Percentiles rank a stretch among this genome's conserved stretches.
phyloP scores from a whole-genome alignment of 2,888 invertebrate species.

The Panorpa germanica region DNA sequence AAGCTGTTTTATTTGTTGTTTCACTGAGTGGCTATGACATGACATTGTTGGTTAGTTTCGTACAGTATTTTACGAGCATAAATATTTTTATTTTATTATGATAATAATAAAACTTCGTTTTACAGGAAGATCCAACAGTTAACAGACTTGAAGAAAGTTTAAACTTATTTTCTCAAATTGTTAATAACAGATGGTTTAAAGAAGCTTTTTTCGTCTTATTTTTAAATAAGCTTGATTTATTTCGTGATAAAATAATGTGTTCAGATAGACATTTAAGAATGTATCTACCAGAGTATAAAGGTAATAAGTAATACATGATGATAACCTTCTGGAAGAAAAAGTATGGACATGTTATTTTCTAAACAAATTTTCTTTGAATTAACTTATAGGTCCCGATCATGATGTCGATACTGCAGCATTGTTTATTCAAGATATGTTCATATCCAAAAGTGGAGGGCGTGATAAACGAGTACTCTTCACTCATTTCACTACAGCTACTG shows the following conservation, averaged over 20 bases:
- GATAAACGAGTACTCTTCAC: conserved; percentile 38
- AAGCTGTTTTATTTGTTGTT: conserved; percentile 40
- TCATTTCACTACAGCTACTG: conserved; percentile 46
- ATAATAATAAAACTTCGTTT: conserved; percentile 9
- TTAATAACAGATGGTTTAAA: conserved; percentile 41
- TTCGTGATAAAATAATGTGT: conserved; percentile 40
- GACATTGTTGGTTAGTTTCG: conserved; percentile 31
- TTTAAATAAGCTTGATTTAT: conserved; percentile 43
- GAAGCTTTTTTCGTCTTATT: conserved; percentile 41
- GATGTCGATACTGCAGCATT: conserved; percentile 41
- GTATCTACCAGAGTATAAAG: conserved; percentile 38
- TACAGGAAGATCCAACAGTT: conserved; percentile 36
- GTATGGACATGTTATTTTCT: conserved; percentile 2
- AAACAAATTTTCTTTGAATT: conserved; percentile 7
- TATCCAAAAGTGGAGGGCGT: conserved; percentile 31
- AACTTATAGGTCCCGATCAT: conserved; percentile 31
- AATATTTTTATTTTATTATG: conserved; percentile 7
- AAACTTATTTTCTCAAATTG: conserved; percentile 40
- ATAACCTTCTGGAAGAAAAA: conserved; percentile 7
- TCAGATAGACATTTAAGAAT: conserved; percentile 37
- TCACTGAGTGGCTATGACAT: conserved; percentile 46
- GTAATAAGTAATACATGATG: conserved; percentile 16
- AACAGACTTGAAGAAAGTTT: conserved; percentile 43
- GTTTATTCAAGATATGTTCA: conserved; percentile 40
- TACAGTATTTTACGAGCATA: conserved; percentile 3